A percentile compares a stretch with the other conserved stretches of the same genome.
Evolutionary conservation across 2,888 invertebrate species (phyloP).

Genomic region (Acholoe squamosa): DNA sequence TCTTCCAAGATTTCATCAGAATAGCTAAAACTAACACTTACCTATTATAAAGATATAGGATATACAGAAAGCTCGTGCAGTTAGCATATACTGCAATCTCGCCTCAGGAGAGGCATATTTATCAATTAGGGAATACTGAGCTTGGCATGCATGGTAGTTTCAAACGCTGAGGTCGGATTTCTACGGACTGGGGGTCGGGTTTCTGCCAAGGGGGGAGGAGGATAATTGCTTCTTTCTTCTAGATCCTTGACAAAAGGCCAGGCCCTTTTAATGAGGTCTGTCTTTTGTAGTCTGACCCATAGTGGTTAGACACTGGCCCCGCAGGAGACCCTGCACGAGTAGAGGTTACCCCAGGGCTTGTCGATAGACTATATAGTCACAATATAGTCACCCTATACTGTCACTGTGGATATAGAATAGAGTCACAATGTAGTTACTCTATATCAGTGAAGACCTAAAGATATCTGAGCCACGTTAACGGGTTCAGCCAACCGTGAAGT

Average conservation of each 20-base stretch:
- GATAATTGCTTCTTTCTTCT: slow-evolving; percentile 54
- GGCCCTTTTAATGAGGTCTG: slow-evolving; percentile 39
- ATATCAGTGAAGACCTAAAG: not conserved
- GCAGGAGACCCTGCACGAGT: slow-evolving; percentile 10
- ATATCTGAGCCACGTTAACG: not conserved
- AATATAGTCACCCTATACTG: too few species aligned
- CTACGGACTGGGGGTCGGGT: not conserved
- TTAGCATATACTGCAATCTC: too few species aligned
- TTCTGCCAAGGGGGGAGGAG: not conserved
- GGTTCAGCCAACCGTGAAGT: not conserved
- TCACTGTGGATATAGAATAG: not conserved
- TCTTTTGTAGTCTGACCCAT: slow-evolving; percentile 43
- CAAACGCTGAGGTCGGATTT: slow-evolving; percentile 19
- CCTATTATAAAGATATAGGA: too few species aligned
- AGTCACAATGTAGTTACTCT: slow-evolving; percentile 27
- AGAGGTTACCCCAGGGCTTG: not conserved
- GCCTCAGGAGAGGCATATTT: not conserved
- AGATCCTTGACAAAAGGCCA: slow-evolving; percentile 22
- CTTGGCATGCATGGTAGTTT: slow-evolving; percentile 13
- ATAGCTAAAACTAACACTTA: too few species aligned
- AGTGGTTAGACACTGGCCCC: not conserved
- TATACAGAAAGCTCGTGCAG: too few species aligned
- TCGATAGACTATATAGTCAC: not conserved
- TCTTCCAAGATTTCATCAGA: not conserved
- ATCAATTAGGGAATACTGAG: not conserved